Evolutionary conservation across 1,140 invertebrate genomes (phyloP).

Genomic region (Armadillidium nasatum): DNA sequence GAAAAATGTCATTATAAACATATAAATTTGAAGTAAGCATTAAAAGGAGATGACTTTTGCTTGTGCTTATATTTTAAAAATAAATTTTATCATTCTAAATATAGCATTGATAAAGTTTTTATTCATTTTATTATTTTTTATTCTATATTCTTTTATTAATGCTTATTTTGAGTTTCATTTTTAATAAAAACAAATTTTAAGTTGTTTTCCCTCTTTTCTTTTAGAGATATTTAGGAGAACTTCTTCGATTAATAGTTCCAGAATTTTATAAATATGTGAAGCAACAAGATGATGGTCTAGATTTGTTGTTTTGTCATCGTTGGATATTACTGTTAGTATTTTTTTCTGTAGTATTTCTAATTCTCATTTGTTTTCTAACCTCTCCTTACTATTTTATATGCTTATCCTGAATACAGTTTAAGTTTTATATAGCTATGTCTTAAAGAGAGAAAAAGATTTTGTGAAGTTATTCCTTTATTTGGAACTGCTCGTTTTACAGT

Average conservation of each 20-base stretch:
- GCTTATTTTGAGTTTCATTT: background rate
- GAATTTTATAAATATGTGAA: slow-evolving; percentile 79
- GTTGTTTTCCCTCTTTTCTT: background rate
- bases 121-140: background rate
- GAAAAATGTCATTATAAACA: background rate
- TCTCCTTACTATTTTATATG: background rate
- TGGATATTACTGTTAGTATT: slow-evolving; percentile 54
- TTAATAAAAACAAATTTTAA: background rate
- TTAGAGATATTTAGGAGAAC: slow-evolving; percentile 62
- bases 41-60: no score
- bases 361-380: background rate
- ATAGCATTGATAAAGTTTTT: no score
- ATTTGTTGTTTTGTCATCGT: slow-evolving; percentile 99
- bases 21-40: no score
- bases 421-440: no score
- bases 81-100: no score
- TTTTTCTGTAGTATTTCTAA: background rate
- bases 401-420: background rate
- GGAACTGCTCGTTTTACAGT: no score
- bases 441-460: no score
- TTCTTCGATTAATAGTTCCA: slow-evolving; percentile 76
- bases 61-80: no score
- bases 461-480: no score
- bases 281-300: slow-evolving; percentile 79
- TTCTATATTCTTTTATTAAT: background rate